These are phyloP conservation scores for Drosophila sucinea DNA, from an alignment of 1,140 invertebrate genomes.

Conservation along the genomic window DNA sequence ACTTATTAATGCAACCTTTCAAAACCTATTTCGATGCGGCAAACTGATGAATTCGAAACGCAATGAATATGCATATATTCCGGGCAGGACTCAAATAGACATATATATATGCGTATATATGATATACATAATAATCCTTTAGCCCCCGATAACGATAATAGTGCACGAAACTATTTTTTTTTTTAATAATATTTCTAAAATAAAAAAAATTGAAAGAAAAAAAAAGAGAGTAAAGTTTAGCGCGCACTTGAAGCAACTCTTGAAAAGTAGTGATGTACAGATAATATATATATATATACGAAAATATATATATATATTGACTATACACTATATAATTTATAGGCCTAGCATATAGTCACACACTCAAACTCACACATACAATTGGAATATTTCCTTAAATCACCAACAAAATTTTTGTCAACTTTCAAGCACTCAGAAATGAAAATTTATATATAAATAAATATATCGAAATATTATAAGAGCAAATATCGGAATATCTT, in stretches of 20 bases:
- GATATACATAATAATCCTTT: neutral
- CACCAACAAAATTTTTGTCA: conserved; percentile 59
- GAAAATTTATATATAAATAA: conserved; percentile 35
- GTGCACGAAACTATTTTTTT: conserved; percentile 40
- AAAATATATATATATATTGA: conserved; percentile 31
- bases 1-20: neutral
- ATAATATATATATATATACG: conserved; percentile 53
- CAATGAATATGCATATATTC: neutral
- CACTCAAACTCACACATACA: conserved; percentile 30
- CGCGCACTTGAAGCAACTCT: conserved; percentile 47
- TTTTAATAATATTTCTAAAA: conserved; percentile 10
- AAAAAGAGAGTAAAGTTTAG: conserved; percentile 33
- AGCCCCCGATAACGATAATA: conserved; percentile 24
- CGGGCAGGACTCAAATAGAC: neutral
- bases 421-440: conserved; percentile 46
- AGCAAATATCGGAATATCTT: neutral
- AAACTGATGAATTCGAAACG: too few species aligned
- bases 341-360: conserved; percentile 62
- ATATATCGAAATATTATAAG: conserved; percentile 17
- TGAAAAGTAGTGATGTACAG: conserved; percentile 67
- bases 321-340: conserved; percentile 33
- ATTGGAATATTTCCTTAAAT: conserved; percentile 67
- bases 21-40: too few species aligned
- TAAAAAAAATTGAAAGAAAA: conserved; percentile 23
- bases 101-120: conserved; percentile 7